Evolutionary conservation across 2,113 vertebrate genomes (phyloP), one percentile per base, ranked within the genome.

Genomic region (Leptosomus discolor): DNA sequence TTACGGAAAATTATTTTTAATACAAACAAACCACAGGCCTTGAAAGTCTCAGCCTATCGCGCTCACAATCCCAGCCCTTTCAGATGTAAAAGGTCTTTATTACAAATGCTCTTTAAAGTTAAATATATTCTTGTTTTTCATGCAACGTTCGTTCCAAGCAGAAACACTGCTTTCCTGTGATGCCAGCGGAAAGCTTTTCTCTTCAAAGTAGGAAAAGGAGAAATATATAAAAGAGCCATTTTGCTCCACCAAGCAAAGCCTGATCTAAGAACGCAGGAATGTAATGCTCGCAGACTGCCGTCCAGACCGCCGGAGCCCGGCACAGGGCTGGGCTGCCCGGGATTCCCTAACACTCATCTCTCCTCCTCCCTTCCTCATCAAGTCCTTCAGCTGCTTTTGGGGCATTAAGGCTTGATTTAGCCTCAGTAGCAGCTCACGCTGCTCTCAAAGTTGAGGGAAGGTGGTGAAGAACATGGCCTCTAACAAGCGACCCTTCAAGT

Each of bases 41-140:
- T 56, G 68, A 34, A 82, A 86, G 12, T 14, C 68, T 56, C 57
- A 60, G 63, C 34, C 21, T 48, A 4, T 29, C 1, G 2, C 21
- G 50, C 54, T 70, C 26, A 12, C 64, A 63, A 11, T 45, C 63
- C 12, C 64, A 58, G 57, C 39, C 50, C 45, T 11, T 22, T 87
- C 65, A 67, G 73, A 85, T 20, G n/a, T 23, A 43, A 36, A 34
- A 64, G 29, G 24, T 24, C 56, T 88, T 58, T 64, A 91, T 85
- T 90, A 92, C 75, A 91, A 94, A 96, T 96, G 88, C 88, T 92
- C 88, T 97, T 95, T 96, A 80, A 92, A 96, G 82, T 63, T 61
- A 74, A 89, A 71, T 30, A 20, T 58, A 65, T 69, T 85, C 69
- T 57, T 61, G 30, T 37, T 96, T 88, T 54, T 75, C 84, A 93